phyloP scores from a whole-genome alignment of 1,140 invertebrate species.

The Coenobita brevimanus region DNA sequence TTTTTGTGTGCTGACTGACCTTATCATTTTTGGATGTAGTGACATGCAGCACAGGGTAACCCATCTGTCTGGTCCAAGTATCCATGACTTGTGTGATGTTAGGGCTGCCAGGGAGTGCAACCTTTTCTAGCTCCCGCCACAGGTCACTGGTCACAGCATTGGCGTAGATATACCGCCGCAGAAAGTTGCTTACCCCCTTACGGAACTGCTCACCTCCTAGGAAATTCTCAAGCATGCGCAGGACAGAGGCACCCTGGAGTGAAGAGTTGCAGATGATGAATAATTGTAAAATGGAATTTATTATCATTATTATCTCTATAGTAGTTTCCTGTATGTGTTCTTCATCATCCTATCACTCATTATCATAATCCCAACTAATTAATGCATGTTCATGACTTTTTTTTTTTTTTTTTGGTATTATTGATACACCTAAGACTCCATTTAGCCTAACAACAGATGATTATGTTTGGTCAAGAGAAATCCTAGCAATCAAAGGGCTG shows the following conservation, averaged over 20 bases:
- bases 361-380: too few relatives aligned
- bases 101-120: conserved; percentile 70
- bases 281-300: too few relatives aligned
- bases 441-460: too few relatives aligned
- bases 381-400: too few relatives aligned
- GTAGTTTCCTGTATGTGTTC: too few relatives aligned
- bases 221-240: conserved; percentile 93
- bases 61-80: conserved; percentile 95
- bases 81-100: conserved; percentile 86
- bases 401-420: too few relatives aligned
- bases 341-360: too few relatives aligned
- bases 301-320: too few relatives aligned
- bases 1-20: conserved; percentile 5
- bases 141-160: conserved; percentile 89
- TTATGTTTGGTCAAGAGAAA: too few relatives aligned
- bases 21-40: conserved; percentile 17
- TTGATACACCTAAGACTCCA: too few relatives aligned
- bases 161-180: conserved; percentile 78
- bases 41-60: conserved; percentile 84
- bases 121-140: conserved; percentile 77
- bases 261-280: conserved; percentile 31
- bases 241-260: conserved; percentile 85
- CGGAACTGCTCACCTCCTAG: conserved; percentile 84
- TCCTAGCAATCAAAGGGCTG: too few relatives aligned
- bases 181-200: conserved; percentile 82